Base-by-base conservation (phyloP, 2,888 invertebrate genomes). In the Athripsodes cinereus region DNA sequence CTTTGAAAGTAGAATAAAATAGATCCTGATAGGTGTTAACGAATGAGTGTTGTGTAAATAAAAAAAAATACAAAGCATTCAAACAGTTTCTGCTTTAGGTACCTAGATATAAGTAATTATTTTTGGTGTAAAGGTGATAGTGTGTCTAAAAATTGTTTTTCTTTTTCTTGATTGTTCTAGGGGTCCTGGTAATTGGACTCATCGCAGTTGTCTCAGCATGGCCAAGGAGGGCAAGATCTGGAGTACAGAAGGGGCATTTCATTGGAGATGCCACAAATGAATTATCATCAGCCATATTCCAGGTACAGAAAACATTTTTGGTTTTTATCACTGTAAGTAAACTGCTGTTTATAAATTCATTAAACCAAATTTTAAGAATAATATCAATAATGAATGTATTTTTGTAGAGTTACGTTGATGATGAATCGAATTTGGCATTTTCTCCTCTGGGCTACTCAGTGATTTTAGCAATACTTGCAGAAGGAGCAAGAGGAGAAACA, bases 371-470 rank as follows among this genome's bases (percentile, higher is more conserved):
- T 8, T 31, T 31, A 8, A 31, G 8, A 8, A 8, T 31, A 31
- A 11, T 11, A 6, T 31, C 31, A 8, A 8, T 6, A 16, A n/a
- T 8, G 13, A n/a, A n/a, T 40, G 3, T 47, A 19, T 18, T 34
- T 51, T 64, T 73, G 16, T 70, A 81, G 81, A 78, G 79, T 6
- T 80, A 79, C 66, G 78, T 78, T 2, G 79, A 79, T 22, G 78
- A 78, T 65, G 69, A 74, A 44, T 74, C 71, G 52, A 85, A 86
- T 66, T 79, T 82, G 55, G 85, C 83, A 1, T 82, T 84, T 63
- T 84, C 85, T 0, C 86, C 86, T 0, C 70, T 86, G 44, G 85
- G 85, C 0, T 82, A 84, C 62, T 80, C 84, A 1, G 76, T 81
- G 1, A 82, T 85, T 53, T 70, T 86, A 40, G 84, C 83, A 0